Base-by-base conservation (phyloP, 30 jellyfish, hydroid and myxozoan species). In the Pelagia noctiluca region DNA sequence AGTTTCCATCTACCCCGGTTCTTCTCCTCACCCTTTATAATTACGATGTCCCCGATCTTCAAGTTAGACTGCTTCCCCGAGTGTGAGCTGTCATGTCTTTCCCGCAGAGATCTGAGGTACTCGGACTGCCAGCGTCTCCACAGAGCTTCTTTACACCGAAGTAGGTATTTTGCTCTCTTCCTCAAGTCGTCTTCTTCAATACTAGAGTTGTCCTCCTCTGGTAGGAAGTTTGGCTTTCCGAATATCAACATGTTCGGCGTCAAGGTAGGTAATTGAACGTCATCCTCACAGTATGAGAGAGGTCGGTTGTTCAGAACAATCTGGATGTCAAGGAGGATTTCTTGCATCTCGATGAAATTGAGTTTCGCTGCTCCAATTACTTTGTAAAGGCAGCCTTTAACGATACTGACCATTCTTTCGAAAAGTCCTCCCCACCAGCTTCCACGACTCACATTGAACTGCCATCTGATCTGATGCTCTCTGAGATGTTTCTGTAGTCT, bases 101-200 rank as follows among this genome's bases (percentile, higher is more conserved):
- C 96, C 25, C 93, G 61, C 10, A 88, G 84, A 30, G 50, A n/a
- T 64, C 54, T 65, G 18, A 68, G 78, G 54, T 88, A 78, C 74
- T 79, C 92, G 32, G 57, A 26, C 31, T 76, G 16, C 93, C 94
- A 88, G 42, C 97, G 60, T 36, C 72, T 54, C 96, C 97, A 88
- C n/a, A n/a, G n/a, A n/a, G n/a, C n/a, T n/a, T 48, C 18, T 48
- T 48, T 48, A n/a, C 62, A 48, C 62, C 13, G 62, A n/a, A 11
- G 13, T 30, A 80, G 30, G 75, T 80, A 80, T 50, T 61, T 80
- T 37, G 72, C 90, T 8, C 85, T 25, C 18, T 61, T 80, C 29
- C 83, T 21, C 2, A 80, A 34, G 48, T 80, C 90, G 16, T 53
- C 31, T 13, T 42, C 29, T 32, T 80, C 90, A 3, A 64, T n/a